Percentiles rank a stretch among this genome's conserved stretches.
Evolutionary conservation across 2,113 vertebrate genomes (phyloP).

Genomic region (Narcine bancroftii): DNA sequence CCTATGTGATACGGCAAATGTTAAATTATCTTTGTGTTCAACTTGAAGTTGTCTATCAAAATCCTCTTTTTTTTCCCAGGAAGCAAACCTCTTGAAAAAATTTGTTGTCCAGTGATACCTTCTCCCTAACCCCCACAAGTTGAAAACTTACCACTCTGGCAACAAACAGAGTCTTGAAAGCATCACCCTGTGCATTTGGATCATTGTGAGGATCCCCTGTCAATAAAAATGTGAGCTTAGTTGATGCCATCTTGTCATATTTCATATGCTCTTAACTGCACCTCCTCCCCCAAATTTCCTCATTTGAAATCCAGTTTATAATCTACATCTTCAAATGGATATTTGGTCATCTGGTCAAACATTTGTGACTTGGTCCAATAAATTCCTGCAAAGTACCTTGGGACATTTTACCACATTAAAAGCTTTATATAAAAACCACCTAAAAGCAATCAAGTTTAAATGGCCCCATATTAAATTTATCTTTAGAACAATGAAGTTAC

Average conservation of each 20-base stretch:
- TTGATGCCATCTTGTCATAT: neutral
- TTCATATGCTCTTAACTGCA: neutral
- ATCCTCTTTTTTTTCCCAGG: too few relatives aligned
- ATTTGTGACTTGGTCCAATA: neutral
- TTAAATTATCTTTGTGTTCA: too few relatives aligned
- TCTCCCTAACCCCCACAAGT: too few relatives aligned
- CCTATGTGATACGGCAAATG: too few relatives aligned
- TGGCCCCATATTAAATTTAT: neutral
- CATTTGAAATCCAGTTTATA: neutral
- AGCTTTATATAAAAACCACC: neutral
- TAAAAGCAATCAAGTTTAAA: neutral
- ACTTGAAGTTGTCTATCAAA: too few relatives aligned
- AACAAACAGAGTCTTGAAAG: constrained; percentile 88
- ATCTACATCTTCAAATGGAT: neutral
- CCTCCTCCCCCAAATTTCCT: neutral
- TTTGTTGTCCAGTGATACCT: too few relatives aligned
- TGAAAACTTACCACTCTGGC: constrained; percentile 75
- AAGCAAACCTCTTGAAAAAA: too few relatives aligned
- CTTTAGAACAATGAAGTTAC: neutral
- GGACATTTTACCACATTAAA: neutral
- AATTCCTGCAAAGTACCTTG: neutral
- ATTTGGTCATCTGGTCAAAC: neutral
- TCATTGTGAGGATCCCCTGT: constrained; percentile 90
- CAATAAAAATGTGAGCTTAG: neutral
- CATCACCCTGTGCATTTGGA: constrained; percentile 84